phyloP scores from a whole-genome alignment of 2,888 invertebrate genomes.

The Spilosoma lubricipeda region DNA sequence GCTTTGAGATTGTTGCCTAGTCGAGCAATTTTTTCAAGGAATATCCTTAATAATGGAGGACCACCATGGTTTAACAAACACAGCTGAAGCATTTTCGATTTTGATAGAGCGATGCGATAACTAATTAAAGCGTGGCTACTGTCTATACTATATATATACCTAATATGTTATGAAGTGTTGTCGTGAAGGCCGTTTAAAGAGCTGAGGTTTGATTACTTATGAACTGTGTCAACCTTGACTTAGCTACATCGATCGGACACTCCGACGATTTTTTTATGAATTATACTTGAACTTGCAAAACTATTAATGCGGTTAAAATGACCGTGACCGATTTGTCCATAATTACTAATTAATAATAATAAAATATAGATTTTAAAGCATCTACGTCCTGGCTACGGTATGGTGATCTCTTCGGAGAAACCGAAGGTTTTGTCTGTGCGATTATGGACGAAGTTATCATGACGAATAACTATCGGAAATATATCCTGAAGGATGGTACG shows the following conservation, averaged over 20 bases:
- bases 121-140: background rate
- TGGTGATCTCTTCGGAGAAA: too few relatives aligned
- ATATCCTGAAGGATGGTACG: too few relatives aligned
- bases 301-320: background rate
- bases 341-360: too few relatives aligned
- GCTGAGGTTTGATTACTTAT: background rate
- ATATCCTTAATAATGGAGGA: too few relatives aligned
- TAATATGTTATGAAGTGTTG: background rate
- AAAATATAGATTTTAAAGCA: too few relatives aligned
- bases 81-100: background rate
- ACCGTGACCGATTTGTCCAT: background rate
- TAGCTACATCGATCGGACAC: background rate
- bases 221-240: constrained; percentile 6
- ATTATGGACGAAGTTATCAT: too few relatives aligned
- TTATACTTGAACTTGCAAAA: background rate
- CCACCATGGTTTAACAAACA: background rate
- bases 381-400: too few relatives aligned
- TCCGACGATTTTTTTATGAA: background rate
- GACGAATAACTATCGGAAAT: too few relatives aligned
- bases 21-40: background rate
- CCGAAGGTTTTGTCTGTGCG: too few relatives aligned
- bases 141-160: background rate
- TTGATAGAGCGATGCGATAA: background rate
- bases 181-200: background rate
- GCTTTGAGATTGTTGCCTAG: background rate